Base-by-base conservation (phyloP, 2,888 invertebrate genomes). In the Schizotus pectinicornis region DNA sequence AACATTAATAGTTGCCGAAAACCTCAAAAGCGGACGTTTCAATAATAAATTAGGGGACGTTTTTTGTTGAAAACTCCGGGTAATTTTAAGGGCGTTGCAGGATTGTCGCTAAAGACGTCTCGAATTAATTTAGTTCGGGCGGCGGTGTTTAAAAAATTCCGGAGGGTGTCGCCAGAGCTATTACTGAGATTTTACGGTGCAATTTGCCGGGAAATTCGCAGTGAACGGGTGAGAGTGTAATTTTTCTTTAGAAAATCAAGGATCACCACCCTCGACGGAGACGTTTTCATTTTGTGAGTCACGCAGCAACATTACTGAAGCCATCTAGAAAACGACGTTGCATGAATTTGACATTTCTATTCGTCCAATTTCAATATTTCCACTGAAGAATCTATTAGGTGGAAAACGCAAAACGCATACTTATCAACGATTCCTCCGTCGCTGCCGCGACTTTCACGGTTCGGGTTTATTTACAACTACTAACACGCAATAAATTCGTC, bases 301-400 rank as follows among this genome's bases (percentile, higher is more conserved):
- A 43, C 43, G 45, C 43, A 56, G 35, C 36, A 49, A 56, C 37
- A 45, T 37, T 45, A 42, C 42, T 41, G 55, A 32, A 48, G 48
- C 56, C 37, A 49, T 38, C 45, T 33, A 49, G 49, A 49, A 49
- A 38, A 56, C 56, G 37, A 48, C 55, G 48, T 54, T 55, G 56
- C 43, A 41, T 45, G 56, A 56, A 56, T 56, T 56, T 56, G 49
- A 56, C 50, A 39, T 50, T 55, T 56, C 45, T 45, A 45, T 56
- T 56, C 56, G 45, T 3, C 37, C 37, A 14, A 7, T 11, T 36
- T 55, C 22, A 12, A 38, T 36, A 38, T 34, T 46, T 50, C 43
- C 42, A 42, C 48, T 41, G 45, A 52, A 36, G 45, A 52, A 52
- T 52, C 45, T 36, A 52, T 52, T 36, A 52, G 37, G 45, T 37